Evolutionary conservation across 2,113 vertebrate genomes (phyloP), one percentile per base, ranked within the genome.

Genomic region (Nothoprocta pentlandii): DNA sequence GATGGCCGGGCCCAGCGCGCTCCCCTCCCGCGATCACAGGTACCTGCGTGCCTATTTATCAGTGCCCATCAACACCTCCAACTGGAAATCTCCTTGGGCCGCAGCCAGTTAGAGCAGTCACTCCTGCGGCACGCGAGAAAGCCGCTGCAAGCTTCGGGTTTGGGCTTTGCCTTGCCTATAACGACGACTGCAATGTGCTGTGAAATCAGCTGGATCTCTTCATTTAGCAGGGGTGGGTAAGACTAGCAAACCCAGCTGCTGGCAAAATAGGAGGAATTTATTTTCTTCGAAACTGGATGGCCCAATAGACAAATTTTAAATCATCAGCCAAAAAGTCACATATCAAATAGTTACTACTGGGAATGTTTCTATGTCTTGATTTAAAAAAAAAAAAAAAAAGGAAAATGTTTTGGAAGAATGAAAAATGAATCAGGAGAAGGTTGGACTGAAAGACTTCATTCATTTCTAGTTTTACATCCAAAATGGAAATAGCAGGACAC

Each of bases 21-120:
- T 16, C 54, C 10, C 9, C 32, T 51, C 46, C 21, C 2, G 26
- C 13, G 22, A 36, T 23, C 51, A 42, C 16, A 62, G 28, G 78
- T 2, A 78, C 56, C 42, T 63, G 75, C 51, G 61, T 25, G 12
- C 46, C 34, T 71, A 16, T 15, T 39, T 30, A 26, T 36, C 39
- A 1, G 0, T 5, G 11, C 0, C 1, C 28, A 61, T 20, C 63
- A 89, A 21, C 15, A 20, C 23, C 62, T 79, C 69, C 30, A 56
- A 46, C 44, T 28, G 68, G 46, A 80, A 92, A 59, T 6, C 6
- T 19, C 73, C 23, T 59, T 25, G 17, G 44, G 39, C 56, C 28
- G 54, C 4, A 16, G 47, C 6, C 44, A 51, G 7, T 20, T 26
- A 41, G 10, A 41, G 53, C 56, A 22, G 4, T 70, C 36, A n/a